phyloP scores from a whole-genome alignment of 2,113 vertebrate species.

The Neolamprologus kungweensis region DNA sequence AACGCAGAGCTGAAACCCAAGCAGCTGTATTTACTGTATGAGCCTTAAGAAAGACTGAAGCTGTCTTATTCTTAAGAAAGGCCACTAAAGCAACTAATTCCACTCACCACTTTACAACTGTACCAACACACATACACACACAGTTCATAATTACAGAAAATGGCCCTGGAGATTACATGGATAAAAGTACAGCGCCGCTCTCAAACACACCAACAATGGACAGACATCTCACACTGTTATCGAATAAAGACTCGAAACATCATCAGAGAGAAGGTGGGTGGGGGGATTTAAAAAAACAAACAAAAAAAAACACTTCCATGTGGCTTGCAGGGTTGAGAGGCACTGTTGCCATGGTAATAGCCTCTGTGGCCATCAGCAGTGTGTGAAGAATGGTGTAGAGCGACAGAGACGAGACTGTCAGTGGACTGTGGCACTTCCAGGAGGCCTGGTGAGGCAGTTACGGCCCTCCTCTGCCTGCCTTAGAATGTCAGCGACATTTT shows the following conservation, averaged over 20 bases:
- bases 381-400: neutral
- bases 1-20: neutral
- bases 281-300: neutral
- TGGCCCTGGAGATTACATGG: neutral
- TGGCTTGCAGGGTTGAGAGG: neutral
- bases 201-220: neutral
- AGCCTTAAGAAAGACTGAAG: neutral
- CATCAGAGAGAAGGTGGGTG: neutral
- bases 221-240: neutral
- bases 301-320: neutral
- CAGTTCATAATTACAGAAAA: neutral
- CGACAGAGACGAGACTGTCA: neutral
- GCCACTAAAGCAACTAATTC: neutral
- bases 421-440: neutral
- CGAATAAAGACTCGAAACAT: neutral
- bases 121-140: neutral
- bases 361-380: neutral
- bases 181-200: neutral
- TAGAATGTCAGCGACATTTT: neutral
- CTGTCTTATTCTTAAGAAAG: neutral
- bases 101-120: neutral
- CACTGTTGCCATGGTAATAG: constrained; percentile 49
- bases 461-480: neutral
- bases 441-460: neutral
- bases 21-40: neutral